Evolutionary conservation across 2,113 vertebrate species (phyloP), one percentile per base, ranked within the genome.

Genomic region (Rhegmatorhina hoffmannsi): DNA sequence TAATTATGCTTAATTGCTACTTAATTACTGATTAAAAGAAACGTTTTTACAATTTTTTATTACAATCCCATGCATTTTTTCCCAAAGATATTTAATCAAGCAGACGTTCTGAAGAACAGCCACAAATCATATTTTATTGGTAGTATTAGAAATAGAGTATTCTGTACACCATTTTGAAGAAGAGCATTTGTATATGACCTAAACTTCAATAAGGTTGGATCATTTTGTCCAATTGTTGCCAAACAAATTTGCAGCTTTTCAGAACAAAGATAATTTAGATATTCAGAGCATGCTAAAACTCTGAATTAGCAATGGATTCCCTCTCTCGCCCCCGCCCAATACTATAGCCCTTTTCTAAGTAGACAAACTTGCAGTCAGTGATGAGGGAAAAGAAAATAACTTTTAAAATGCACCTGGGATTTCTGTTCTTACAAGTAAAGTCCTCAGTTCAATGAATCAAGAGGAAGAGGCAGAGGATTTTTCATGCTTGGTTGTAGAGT

Each of bases 11-110:
- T 91, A 97, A 92, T 87, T 94, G 88, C 90, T 95, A 72, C 75
- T 93, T 94, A 94, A 93, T 95, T 95, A 94, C 88, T 96, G 87
- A 92, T 94, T 95, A 91, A 92, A 96, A 94, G 44, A 94, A 95
- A 87, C 25, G 67, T 80, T 91, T 94, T 84, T 69, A 60, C 78
- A 82, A 92, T 93, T 77, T 92, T 95, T 88, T 96, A 60, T 94
- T 94, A 89, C 69, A 78, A 87, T 63, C 72, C 83, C 52, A 72
- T 88, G 64, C 62, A 18, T 93, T 87, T 84, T 92, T 82, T 78
- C 25, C 59, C 60, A 86, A 89, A 87, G 87, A 87, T 90, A 36
- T 93, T 95, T 95, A 93, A 88, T 92, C 93, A 91, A 68, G 72
- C 88, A 95, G 83, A 64, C 36, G 0, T 83, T 95, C 62, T 94